Conservation (phyloP, 2,888 invertebrate genomes). For the Erebia aethiops region DNA sequence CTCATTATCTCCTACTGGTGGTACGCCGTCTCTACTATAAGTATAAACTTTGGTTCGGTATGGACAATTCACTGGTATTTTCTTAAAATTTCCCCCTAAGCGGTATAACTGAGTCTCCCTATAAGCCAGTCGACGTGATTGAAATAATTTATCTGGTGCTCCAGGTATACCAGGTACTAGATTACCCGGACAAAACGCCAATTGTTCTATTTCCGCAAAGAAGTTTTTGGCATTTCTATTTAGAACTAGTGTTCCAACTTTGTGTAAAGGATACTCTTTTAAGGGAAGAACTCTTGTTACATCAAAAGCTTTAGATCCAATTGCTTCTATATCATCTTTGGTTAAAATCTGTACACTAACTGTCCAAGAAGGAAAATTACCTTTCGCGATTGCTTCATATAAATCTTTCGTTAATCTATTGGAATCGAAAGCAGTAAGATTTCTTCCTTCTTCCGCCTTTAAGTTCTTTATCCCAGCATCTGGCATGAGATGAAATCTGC, state of each 20-base stretch:
- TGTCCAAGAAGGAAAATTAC: constrained; percentile 88
- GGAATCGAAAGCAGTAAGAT: constrained; percentile 90
- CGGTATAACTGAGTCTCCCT: constrained; percentile 91
- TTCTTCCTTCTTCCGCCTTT: constrained; percentile 80
- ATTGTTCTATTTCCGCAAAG: constrained; percentile 95
- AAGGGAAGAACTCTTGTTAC: constrained; percentile 92
- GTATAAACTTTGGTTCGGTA: constrained; percentile 85
- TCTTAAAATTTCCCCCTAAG: too few species aligned
- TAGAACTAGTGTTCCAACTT: constrained; percentile 58
- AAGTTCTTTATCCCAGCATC: constrained; percentile 92
- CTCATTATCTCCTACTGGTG: constrained; percentile 89
- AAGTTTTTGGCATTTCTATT: constrained; percentile 94
- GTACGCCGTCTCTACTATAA: constrained; percentile 93
- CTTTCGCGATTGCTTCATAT: constrained; percentile 65
- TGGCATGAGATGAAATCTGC: constrained; percentile 94
- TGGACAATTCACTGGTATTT: too few species aligned
- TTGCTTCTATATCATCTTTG: constrained; percentile 88
- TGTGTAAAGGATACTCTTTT: neutral
- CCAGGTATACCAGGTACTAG: constrained; percentile 94
- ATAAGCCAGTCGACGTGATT: constrained; percentile 92
- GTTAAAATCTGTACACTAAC: constrained; percentile 92
- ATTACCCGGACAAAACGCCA: constrained; percentile 93
- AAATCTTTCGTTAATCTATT: constrained; percentile 90
- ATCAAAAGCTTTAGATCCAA: constrained; percentile 93
- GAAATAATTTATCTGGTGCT: constrained; percentile 94